Base-by-base conservation (phyloP, 2,888 invertebrate genomes). In the Synanthedon vespiformis region DNA sequence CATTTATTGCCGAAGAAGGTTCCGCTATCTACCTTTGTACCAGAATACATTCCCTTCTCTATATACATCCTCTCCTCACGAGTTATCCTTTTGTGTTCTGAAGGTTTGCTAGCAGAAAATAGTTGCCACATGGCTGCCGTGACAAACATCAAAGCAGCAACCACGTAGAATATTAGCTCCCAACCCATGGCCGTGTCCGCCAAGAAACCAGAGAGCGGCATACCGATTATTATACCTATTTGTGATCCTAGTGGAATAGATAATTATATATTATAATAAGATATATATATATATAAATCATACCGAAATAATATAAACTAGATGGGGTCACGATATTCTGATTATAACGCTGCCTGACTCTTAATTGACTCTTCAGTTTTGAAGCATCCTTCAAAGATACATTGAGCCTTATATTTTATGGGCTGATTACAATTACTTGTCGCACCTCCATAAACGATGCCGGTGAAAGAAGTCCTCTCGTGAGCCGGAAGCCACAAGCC, bases 121-220 rank as follows among this genome's bases (percentile, higher is more conserved):
- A 80, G 75, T 55, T 85, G 79, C 89, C 91, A 93, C 1, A 88
- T 50, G 0, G 81, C 60, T 0, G 89, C 77, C 70, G 90, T 90
- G 1, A 86, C 1, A n/a, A 91, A 73, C 53, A 90, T 87, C 0
- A 89, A 63, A 0, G 71, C 80, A 0, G 91, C 90, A 47, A 91
- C 89, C 0, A 86, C 66, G 64, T 93, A 93, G 69, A 93, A 93
- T 18, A 92, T 90, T 54, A 90, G 87, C 41, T 91, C 91, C 93
- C 93, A 93, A 1, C 93, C 93, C 44, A 87, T 64, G 1, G 58
- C 64, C 0, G 84, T 82, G 1, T 78, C 89, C 0, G 92, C 90
- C 3, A 94, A 74, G 0, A 87, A 52, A 0, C 94, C 94, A 1
- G 92, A 91, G 44, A 91, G 71, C 0, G 92, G 90, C 81, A 93